Evolutionary conservation across 2,888 invertebrate species (phyloP).

Genomic region (Aradus depressus): DNA sequence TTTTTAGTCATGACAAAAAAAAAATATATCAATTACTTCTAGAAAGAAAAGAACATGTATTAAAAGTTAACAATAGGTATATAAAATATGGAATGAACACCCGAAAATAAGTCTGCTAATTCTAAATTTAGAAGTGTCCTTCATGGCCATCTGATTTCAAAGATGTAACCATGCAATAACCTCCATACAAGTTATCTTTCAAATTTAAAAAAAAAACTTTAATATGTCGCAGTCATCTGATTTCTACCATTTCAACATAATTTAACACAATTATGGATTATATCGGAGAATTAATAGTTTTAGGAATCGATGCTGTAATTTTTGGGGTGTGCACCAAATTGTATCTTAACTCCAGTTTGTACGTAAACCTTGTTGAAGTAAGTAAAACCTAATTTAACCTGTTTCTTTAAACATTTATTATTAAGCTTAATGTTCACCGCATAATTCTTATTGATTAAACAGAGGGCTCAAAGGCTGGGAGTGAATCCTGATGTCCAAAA

Average conservation of each 20-base stretch:
- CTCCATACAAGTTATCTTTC: no score
- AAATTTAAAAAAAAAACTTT: no score
- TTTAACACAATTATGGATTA: constrained; percentile 71
- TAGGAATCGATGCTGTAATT: constrained; percentile 63
- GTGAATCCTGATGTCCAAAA: constrained; percentile 16
- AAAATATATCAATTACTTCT: no score
- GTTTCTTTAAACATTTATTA: neutral
- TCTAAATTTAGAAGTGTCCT: no score
- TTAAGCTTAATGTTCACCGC: neutral
- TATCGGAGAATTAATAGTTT: constrained; percentile 58
- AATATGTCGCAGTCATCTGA: no score
- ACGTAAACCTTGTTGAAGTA: constrained; percentile 60
- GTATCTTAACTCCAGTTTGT: constrained; percentile 61
- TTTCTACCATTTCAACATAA: no score
- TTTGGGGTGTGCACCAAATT: constrained; percentile 61
- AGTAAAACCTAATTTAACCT: constrained; percentile 26
- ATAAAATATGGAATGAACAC: no score
- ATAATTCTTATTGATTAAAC: constrained; percentile 15
- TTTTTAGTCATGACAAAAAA: neutral
- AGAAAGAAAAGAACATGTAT: no score
- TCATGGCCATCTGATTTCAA: no score
- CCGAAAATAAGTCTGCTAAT: no score
- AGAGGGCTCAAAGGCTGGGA: constrained; percentile 29
- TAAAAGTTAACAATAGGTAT: no score
- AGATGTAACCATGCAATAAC: no score